phyloP scores from a whole-genome alignment of 30 jellyfish, hydroid and myxozoan genomes.

The Aurelia coerulea region DNA sequence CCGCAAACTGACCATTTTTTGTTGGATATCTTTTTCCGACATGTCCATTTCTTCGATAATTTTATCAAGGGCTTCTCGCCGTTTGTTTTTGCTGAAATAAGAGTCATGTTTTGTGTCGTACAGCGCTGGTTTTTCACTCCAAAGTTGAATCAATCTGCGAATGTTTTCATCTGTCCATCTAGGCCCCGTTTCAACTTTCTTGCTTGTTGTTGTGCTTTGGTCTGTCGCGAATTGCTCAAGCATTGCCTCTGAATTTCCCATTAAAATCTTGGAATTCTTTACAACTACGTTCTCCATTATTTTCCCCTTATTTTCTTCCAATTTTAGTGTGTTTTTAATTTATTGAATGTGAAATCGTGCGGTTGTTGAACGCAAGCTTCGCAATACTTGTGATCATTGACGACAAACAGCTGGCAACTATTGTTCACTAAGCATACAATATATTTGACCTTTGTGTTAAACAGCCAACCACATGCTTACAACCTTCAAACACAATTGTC shows the following conservation, averaged over 20 bases:
- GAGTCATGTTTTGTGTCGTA: constrained; percentile 72
- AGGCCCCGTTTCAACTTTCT: no score
- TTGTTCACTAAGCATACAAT: constrained; percentile 21
- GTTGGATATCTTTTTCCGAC: constrained; percentile 65
- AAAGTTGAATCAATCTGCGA: constrained; percentile 52
- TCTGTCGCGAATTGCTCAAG: no score
- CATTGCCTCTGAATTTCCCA: no score
- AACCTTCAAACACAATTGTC: no score
- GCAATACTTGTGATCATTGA: constrained; percentile 23
- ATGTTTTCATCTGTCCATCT: constrained; percentile 79
- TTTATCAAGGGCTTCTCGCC: constrained; percentile 75
- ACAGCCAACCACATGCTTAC: no score
- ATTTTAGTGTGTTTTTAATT: no score
- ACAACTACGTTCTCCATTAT: no score
- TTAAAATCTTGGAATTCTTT: no score
- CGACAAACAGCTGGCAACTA: constrained; percentile 33
- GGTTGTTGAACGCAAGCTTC: not conserved
- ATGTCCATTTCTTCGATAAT: constrained; percentile 58
- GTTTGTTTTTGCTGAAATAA: constrained; percentile 65
- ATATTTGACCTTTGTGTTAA: no score
- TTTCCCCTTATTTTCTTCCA: no score
- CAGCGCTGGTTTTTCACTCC: constrained; percentile 78
- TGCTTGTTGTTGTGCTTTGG: no score
- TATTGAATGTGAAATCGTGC: no score
- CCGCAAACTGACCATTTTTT: constrained; percentile 83